Conservation (phyloP, 2,888 invertebrate species). For the Tetheella fluctuosa region DNA sequence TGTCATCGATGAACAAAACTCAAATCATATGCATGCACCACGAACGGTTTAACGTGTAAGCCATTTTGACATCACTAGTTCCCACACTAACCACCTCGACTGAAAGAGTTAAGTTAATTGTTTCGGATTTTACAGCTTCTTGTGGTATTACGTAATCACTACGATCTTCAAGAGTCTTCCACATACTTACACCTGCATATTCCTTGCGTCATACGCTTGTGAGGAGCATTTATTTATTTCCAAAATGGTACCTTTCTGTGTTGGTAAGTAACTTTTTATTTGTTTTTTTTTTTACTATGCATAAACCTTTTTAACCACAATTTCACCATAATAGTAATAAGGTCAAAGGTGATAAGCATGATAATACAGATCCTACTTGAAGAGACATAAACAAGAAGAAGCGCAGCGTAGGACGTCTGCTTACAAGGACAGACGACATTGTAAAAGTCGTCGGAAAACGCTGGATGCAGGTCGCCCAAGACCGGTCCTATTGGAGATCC, state of each 20-base stretch:
- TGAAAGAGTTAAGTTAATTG: too few species aligned
- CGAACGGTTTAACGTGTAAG: constrained; percentile 18
- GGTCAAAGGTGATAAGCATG: too few species aligned
- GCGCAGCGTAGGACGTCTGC: too few species aligned
- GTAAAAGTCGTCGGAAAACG: too few species aligned
- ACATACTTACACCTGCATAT: constrained; percentile 49
- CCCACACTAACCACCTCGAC: too few species aligned
- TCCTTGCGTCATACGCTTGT: constrained; percentile 54
- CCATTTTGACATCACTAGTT: neutral
- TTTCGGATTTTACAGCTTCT: constrained; percentile 30
- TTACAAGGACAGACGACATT: too few species aligned
- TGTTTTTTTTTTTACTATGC: neutral
- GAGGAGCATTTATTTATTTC: constrained; percentile 54
- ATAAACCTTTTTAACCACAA: too few species aligned
- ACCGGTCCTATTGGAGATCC: too few species aligned
- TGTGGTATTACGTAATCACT: constrained; percentile 45
- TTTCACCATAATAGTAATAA: too few species aligned
- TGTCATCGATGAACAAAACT: constrained; percentile 18
- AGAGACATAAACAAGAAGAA: too few species aligned
- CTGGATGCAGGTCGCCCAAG: too few species aligned
- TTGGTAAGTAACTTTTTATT: constrained; percentile 35
- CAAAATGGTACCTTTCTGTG: constrained; percentile 56
- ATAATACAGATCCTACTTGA: too few species aligned
- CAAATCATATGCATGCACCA: constrained; percentile 21
- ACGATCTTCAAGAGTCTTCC: constrained; percentile 49